Conservation (phyloP, 2,888 invertebrate species). For the Plebejus anna region DNA sequence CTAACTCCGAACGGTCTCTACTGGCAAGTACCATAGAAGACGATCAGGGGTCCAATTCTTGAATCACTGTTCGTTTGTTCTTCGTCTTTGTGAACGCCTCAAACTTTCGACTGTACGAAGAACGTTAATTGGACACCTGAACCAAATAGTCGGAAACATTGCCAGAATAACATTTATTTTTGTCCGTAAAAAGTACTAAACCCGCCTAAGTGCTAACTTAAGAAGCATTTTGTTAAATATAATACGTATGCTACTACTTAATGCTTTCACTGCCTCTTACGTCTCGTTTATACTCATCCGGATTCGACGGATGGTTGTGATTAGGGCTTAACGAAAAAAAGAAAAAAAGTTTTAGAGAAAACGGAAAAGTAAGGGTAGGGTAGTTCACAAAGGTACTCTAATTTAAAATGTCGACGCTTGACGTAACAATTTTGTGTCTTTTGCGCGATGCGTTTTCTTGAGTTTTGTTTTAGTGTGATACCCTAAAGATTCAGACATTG, state of each 20-base stretch:
- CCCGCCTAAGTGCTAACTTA: slow-evolving; percentile 26
- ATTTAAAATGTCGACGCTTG: too few relatives aligned
- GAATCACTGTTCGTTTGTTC: neutral
- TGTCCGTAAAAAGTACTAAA: slow-evolving; percentile 14
- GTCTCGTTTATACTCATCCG: neutral
- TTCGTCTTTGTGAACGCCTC: too few relatives aligned
- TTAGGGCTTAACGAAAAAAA: neutral
- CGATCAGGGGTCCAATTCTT: neutral
- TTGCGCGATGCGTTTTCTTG: neutral
- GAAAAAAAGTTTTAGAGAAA: neutral
- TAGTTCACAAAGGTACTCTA: neutral
- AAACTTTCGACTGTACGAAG: too few relatives aligned
- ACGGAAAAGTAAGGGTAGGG: neutral
- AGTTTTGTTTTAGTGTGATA: neutral
- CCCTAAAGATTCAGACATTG: neutral
- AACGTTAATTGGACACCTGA: neutral
- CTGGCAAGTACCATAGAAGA: neutral
- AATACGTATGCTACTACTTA: slow-evolving; percentile 4
- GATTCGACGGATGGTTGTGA: neutral
- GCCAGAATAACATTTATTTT: slow-evolving; percentile 24
- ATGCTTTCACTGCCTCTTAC: slow-evolving; percentile 17
- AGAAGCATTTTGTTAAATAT: slow-evolving; percentile 22
- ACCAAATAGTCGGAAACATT: neutral
- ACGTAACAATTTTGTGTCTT: too few relatives aligned
- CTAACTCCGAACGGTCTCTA: neutral